Base-by-base conservation (phyloP, 2,797 vertebrate species). In the Trachops cirrhosus region DNA sequence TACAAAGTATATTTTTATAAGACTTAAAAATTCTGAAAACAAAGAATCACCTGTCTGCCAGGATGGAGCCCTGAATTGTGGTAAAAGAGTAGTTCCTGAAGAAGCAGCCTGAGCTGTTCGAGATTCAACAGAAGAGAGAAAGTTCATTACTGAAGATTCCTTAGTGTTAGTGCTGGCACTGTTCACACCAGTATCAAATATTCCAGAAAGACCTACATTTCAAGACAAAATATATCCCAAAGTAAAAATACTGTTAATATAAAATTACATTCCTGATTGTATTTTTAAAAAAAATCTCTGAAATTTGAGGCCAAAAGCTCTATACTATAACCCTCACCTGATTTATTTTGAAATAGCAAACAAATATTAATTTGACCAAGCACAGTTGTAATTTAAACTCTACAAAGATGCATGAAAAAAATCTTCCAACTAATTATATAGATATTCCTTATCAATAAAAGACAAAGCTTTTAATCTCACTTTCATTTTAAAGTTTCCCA, bases 101-200 rank as follows among this genome's bases (percentile, higher is more conserved):
- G 99, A 99, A 98, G 99, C 99, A 98, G 99, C 98, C 98, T 99
- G 99, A 98, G 99, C 99, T 96, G 99, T 99, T 98, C 99, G 99
- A 62, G 99, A 99, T 97, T 99, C 99, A 96, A 99, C 99, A 98
- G 99, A 98, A 97, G 99, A 99, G 86, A 99, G 99, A 98, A 99
- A 99, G 98, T 99, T 99, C 99, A 99, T 99, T 97, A 99, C 99
- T 86, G 99, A 99, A 96, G 99, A 99, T 98, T 99, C 99, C 97
- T 99, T 99, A 99, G 99, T 99, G 98, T 99, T 99, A 97, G 98
- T 98, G 98, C 98, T 99, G 92, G 99, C 98, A 98, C 97, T 98
- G 97, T 99, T 99, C 93, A 99, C 98, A 98, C 98, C 98, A 92
- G 98, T 97, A 98, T 99, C 99, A 98, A 99, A 99, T 89, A 99